Conservation (phyloP, 2,797 vertebrate genomes). For the Halcyon badia region DNA sequence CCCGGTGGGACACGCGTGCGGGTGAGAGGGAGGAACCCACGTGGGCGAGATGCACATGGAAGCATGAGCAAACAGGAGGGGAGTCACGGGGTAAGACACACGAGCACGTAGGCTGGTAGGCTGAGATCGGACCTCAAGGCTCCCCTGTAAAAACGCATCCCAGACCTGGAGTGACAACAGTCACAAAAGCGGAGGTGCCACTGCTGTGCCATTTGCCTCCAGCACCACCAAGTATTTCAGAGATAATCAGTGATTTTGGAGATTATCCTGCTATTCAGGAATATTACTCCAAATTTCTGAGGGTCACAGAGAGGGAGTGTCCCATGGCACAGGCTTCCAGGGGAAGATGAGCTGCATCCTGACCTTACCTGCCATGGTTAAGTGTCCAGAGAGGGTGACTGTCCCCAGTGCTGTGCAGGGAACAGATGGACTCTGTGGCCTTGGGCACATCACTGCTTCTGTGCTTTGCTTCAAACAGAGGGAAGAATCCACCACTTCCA, state of each 20-base stretch:
- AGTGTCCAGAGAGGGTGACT: background rate
- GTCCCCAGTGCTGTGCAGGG: background rate
- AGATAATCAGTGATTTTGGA: background rate
- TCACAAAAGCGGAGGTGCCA: background rate
- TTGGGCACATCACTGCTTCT: background rate
- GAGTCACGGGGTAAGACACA: background rate
- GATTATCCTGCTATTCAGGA: background rate
- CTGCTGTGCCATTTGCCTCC: rapidly evolving
- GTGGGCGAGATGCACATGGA: rapidly evolving
- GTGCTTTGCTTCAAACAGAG: background rate
- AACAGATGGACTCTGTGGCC: background rate
- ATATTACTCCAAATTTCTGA: background rate
- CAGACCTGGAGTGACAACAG: background rate
- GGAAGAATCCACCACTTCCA: background rate
- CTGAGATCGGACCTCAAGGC: background rate
- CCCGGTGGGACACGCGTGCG: rapidly evolving
- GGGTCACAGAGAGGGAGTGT: background rate
- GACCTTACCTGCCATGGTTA: background rate
- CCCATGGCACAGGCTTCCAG: background rate
- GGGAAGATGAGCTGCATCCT: background rate
- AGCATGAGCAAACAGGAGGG: background rate
- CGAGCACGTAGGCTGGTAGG: rapidly evolving
- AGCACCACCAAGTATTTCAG: background rate
- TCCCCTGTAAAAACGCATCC: background rate
- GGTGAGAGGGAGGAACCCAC: background rate